A percentile compares a stretch with the other conserved stretches of the same genome.
phyloP scores from a whole-genome alignment of 2,888 invertebrate species.

The Cenopis cana region DNA sequence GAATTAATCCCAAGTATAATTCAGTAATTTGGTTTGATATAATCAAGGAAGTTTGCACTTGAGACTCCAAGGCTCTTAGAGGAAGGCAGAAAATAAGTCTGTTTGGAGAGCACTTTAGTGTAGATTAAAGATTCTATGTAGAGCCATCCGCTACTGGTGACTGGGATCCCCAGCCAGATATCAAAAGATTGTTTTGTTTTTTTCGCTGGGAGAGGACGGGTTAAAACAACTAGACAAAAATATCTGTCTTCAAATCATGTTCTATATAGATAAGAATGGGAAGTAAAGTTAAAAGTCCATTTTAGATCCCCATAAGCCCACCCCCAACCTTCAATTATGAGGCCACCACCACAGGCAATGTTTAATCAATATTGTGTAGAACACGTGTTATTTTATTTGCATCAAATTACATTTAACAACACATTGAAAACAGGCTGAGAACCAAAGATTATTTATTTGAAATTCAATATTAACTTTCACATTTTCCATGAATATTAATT shows the following conservation, averaged over 20 bases:
- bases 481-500: conserved; percentile 44
- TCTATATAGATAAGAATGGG: conserved; percentile 9
- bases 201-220: too few species aligned
- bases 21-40: too few species aligned
- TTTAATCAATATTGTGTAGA: conserved; percentile 30
- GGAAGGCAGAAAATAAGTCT: too few species aligned
- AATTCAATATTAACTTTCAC: conserved; percentile 51
- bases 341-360: conserved; percentile 14
- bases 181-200: too few species aligned
- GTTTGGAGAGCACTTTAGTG: neutral
- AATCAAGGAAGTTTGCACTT: too few species aligned
- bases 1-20: too few species aligned
- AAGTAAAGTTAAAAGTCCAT: conserved; percentile 1
- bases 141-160: too few species aligned
- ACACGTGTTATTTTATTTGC: conserved; percentile 13
- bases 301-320: neutral
- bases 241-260: neutral
- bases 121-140: neutral
- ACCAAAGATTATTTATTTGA: conserved; percentile 30
- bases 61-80: too few species aligned
- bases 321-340: conserved; percentile 23
- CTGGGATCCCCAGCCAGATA: too few species aligned
- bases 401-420: conserved; percentile 15
- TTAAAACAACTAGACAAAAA: neutral
- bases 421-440: conserved; percentile 25